These are phyloP conservation scores for Andrena marginata DNA, from an alignment of 2,888 invertebrate genomes.

Conservation along the genomic window DNA sequence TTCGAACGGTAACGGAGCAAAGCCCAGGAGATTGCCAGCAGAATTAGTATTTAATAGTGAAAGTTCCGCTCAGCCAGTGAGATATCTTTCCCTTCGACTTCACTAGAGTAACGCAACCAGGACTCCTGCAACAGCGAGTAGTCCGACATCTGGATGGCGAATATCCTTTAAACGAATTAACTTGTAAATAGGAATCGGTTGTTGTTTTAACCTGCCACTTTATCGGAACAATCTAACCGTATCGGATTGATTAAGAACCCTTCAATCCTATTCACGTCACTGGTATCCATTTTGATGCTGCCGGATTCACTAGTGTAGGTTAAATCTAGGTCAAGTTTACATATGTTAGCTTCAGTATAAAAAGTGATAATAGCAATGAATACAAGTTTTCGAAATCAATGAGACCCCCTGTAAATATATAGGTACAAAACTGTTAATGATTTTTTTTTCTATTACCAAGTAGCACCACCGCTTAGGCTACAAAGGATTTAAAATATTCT, in stretches of 20 bases:
- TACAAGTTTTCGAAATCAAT: no score
- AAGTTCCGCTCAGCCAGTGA: slow-evolving; percentile 71
- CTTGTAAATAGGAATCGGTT: slow-evolving; percentile 60
- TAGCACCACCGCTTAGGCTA: no score
- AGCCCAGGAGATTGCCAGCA: slow-evolving; percentile 61
- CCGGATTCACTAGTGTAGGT: no score
- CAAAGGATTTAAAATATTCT: no score
- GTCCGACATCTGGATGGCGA: slow-evolving; percentile 39
- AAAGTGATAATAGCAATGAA: no score
- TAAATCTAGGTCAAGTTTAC: no score
- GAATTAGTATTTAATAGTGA: slow-evolving; percentile 80
- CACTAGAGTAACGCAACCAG: slow-evolving; percentile 22
- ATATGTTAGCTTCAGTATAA: no score
- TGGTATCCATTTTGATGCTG: background rate
- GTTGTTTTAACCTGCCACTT: slow-evolving; percentile 54
- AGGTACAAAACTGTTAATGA: no score
- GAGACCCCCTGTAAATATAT: no score
- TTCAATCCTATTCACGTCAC: slow-evolving; percentile 6
- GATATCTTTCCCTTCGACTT: slow-evolving; percentile 62
- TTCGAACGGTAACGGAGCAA: slow-evolving; percentile 56
- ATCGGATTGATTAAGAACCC: slow-evolving; percentile 55
- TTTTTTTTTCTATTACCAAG: no score
- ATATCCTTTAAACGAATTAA: slow-evolving; percentile 64
- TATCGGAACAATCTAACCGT: slow-evolving; percentile 25
- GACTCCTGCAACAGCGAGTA: slow-evolving; percentile 24